phyloP scores from a whole-genome alignment of 1,140 invertebrate species.

The Drosophila seguyi region DNA sequence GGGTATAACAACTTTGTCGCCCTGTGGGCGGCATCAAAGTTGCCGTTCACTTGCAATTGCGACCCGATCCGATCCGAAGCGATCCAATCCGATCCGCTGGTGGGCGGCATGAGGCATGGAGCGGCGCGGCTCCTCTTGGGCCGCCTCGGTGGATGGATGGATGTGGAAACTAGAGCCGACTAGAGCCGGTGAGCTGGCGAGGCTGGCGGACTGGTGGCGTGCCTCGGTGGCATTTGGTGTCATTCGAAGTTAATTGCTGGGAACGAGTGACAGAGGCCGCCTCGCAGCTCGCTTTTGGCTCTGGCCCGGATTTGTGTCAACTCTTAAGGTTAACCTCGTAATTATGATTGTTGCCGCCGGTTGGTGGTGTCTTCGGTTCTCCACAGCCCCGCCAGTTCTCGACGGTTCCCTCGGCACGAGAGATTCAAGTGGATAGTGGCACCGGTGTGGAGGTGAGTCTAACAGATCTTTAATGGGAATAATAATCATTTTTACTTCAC shows the following conservation, averaged over 20 bases:
- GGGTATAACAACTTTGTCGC: slow-evolving; percentile 47
- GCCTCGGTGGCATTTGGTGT: slow-evolving; percentile 81
- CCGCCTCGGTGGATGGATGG: slow-evolving; percentile 30
- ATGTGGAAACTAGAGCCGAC: slow-evolving; percentile 13
- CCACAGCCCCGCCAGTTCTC: slow-evolving; percentile 40
- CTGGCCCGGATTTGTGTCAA: slow-evolving; percentile 77
- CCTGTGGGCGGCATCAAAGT: slow-evolving; percentile 79
- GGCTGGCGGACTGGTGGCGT: slow-evolving; percentile 53
- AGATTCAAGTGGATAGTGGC: slow-evolving; percentile 13
- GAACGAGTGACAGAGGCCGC: slow-evolving; percentile 67
- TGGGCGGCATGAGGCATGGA: slow-evolving; percentile 57
- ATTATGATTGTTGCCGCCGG: slow-evolving; percentile 69
- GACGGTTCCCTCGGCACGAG: background rate
- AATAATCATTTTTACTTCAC: slow-evolving; percentile 1
- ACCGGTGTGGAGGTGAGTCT: slow-evolving; percentile 15
- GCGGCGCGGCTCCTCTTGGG: slow-evolving; percentile 19
- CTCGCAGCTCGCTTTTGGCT: slow-evolving; percentile 37
- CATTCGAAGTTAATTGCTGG: slow-evolving; percentile 84
- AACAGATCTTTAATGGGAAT: slow-evolving; percentile 15
- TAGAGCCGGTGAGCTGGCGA: slow-evolving; percentile 11
- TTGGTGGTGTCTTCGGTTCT: slow-evolving; percentile 49
- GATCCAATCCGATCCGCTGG: slow-evolving; percentile 45
- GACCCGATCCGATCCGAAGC: slow-evolving; percentile 40
- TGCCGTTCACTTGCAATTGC: slow-evolving; percentile 79
- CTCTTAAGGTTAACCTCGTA: slow-evolving; percentile 83